Evolutionary conservation across 2,888 invertebrate species (phyloP), one percentile per base, ranked within the genome.

Genomic region (Lysandra coridon): DNA sequence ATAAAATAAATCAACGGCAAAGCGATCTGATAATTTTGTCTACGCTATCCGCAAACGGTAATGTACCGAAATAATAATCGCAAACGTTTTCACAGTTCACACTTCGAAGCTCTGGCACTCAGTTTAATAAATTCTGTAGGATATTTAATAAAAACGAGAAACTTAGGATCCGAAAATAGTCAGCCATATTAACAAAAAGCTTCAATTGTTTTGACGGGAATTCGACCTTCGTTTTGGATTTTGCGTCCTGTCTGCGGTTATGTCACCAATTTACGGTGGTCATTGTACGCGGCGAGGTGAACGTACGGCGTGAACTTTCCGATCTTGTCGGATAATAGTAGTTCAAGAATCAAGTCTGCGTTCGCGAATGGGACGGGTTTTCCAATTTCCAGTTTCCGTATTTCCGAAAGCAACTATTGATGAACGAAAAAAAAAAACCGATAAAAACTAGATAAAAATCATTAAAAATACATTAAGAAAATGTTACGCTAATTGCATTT

Each of bases 171-270:
- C 86, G 87, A 88, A 90, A 88, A 85, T 87, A 83, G 88, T 87
- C 91, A 88, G 95, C 94, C 95, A 95, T 95, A 89, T 94, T 94
- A 91, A 86, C 88, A 88, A 86, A 88, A 89, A 88, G 86, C 86
- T 90, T 91, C 92, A 92, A 93, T 93, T 95, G 95, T 95, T 95
- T 91, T 94, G 94, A 94, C 94, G 92, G 94, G 90, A 85, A 88
- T 87, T 89, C 92, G 93, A 92, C 93, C 92, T 92, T 91, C 88
- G 84, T 84, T 85, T 85, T 84, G 83, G 89, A 91, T 90, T 90
- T 91, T 91, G 91, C 91, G 92, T 91, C 91, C 91, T 88, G 90
- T 88, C 89, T 88, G 86, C 83, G 86, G 86, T 88, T 87, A 90
- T 80, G 84, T 88, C 87, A 87, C 89, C 83, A 88, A 92, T 88